Percentiles rank a stretch among this genome's conserved stretches.
Conservation (phyloP, 35 echinoderm and acorn worm species). For the Eucidaris tribuloides region DNA sequence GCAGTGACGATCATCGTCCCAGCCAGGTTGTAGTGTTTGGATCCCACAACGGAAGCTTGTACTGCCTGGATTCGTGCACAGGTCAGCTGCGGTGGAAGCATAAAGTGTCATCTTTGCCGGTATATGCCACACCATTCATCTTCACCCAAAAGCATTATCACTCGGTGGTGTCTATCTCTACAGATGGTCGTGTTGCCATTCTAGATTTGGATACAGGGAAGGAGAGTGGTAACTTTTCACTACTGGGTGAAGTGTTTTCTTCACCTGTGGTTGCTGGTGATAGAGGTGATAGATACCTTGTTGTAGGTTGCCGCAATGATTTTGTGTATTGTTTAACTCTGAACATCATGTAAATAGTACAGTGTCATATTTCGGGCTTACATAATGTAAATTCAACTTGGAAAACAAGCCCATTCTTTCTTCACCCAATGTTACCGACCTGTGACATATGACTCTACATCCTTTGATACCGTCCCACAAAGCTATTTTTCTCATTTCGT, state of each 20-base stretch:
- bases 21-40: conserved; percentile 49
- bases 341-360: no score
- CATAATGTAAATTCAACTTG: no score
- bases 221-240: not conserved
- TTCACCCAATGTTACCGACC: no score
- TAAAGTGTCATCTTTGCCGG: conserved; percentile 2
- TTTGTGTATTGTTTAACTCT: conserved; percentile 52
- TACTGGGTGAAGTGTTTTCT: conserved; percentile 68
- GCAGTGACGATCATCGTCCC: not conserved
- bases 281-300: not conserved
- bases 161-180: conserved; percentile 35
- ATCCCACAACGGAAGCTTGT: conserved; percentile 53
- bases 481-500: no score
- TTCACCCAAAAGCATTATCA: not conserved
- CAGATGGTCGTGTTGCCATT: conserved; percentile 27
- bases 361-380: no score
- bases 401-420: no score
- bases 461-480: no score
- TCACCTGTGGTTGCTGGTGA: conserved; percentile 30
- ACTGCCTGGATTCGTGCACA: conserved; percentile 33
- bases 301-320: conserved; percentile 67
- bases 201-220: conserved; percentile 42
- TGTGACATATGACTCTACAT: no score
- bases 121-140: conserved; percentile 57
- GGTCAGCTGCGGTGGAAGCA: conserved; percentile 33